Conservation (phyloP, 2,888 invertebrate genomes). For the Apocheima hispidaria region DNA sequence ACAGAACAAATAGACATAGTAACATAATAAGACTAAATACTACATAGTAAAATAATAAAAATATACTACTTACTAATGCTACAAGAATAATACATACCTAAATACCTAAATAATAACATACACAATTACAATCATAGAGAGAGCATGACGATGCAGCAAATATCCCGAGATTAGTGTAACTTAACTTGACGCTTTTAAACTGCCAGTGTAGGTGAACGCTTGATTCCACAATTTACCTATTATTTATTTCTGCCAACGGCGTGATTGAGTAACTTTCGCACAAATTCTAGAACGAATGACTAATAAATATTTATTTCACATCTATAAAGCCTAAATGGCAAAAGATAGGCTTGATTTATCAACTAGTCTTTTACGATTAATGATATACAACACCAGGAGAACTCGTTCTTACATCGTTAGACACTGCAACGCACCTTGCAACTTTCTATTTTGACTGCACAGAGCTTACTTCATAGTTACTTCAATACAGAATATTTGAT, state of each 20-base stretch:
- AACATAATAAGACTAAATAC: too few species aligned
- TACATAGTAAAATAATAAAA: too few species aligned
- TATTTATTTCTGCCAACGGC: background rate
- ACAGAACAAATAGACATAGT: too few species aligned
- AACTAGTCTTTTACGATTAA: conserved; percentile 18
- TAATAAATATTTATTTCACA: conserved; percentile 11
- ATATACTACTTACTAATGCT: too few species aligned
- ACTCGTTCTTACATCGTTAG: conserved; percentile 50
- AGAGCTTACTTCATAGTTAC: conserved; percentile 7
- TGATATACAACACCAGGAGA: conserved; percentile 6
- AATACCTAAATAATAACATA: too few species aligned
- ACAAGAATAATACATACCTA: too few species aligned
- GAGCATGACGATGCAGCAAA: too few species aligned
- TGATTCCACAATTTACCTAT: too few species aligned
- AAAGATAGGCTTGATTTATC: conserved; percentile 12
- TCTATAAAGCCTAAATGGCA: conserved; percentile 19
- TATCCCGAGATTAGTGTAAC: too few species aligned
- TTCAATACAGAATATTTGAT: background rate
- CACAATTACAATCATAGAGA: too few species aligned
- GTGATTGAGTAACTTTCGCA: conserved; percentile 5
- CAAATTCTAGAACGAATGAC: conserved; percentile 8
- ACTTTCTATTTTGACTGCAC: conserved; percentile 77
- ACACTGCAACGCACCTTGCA: conserved; percentile 72
- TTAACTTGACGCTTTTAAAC: too few species aligned
- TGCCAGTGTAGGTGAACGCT: too few species aligned